A percentile compares a stretch with the other conserved stretches of the same genome.
phyloP scores from a whole-genome alignment of 2,888 invertebrate species.

The Candidula unifasciata region DNA sequence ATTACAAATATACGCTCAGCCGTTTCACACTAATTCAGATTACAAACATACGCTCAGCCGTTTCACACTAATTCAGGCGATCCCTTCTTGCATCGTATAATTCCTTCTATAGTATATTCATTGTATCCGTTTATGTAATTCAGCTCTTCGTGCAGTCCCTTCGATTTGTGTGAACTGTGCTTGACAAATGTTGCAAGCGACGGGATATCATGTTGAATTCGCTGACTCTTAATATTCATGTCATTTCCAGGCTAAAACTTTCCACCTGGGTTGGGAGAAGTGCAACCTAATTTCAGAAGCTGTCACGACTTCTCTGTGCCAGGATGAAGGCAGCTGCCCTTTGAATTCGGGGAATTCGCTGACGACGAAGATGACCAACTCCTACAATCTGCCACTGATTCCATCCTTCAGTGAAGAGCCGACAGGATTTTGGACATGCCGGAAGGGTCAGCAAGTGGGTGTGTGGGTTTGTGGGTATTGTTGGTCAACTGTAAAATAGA shows the following conservation, averaged over 20 bases:
- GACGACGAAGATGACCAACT: neutral
- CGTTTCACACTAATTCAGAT: too few relatives aligned
- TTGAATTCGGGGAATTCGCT: neutral
- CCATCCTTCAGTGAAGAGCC: neutral
- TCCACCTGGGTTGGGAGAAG: neutral
- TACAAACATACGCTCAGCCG: too few relatives aligned
- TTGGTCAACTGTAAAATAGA: too few relatives aligned
- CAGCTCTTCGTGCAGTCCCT: too few relatives aligned
- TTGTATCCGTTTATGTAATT: too few relatives aligned
- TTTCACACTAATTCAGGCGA: too few relatives aligned
- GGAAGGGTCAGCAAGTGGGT: neutral
- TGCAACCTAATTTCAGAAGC: neutral
- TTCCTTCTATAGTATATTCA: too few relatives aligned
- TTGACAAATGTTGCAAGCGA: too few relatives aligned
- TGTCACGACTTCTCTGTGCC: neutral
- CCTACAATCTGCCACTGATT: neutral
- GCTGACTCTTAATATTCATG: too few relatives aligned
- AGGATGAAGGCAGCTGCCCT: neutral
- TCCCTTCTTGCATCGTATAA: too few relatives aligned
- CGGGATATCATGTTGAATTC: neutral
- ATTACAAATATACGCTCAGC: too few relatives aligned
- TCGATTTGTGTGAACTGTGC: too few relatives aligned
- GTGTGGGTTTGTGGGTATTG: neutral
- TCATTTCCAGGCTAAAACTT: neutral
- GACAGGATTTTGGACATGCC: neutral